A percentile compares a stretch with the other conserved stretches of the same genome.
Evolutionary conservation across 2,888 invertebrate species (phyloP).

Genomic region (Masnerella sp.): DNA sequence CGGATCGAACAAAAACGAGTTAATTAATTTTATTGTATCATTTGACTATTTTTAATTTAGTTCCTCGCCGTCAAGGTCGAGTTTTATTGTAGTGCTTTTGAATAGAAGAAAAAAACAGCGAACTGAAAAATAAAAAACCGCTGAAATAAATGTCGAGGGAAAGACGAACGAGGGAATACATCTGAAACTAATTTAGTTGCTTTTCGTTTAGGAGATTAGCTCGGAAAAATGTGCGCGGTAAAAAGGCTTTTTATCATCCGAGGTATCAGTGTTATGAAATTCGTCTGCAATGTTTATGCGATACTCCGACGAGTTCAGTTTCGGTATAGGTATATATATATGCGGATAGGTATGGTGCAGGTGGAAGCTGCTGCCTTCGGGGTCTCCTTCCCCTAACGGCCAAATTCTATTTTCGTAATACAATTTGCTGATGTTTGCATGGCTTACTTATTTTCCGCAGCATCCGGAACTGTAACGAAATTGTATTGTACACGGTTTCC

Average conservation of each 20-base stretch:
- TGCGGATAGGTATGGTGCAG: no score
- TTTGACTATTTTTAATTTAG: not conserved
- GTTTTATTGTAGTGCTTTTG: constrained; percentile 1
- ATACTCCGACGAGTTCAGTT: constrained; percentile 18
- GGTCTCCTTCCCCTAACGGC: constrained; percentile 26
- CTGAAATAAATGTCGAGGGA: no score
- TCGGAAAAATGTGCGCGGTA: not conserved
- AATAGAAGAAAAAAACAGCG: constrained; percentile 1
- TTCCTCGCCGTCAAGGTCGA: constrained; percentile 30
- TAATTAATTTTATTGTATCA: constrained; percentile 15
- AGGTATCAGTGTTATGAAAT: constrained; percentile 26
- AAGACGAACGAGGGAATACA: not conserved
- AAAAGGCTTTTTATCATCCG: constrained; percentile 20
- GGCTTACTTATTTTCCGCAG: constrained; percentile 41
- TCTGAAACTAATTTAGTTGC: constrained; percentile 8
- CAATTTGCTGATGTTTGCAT: constrained; percentile 52
- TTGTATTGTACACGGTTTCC: constrained; percentile 19
- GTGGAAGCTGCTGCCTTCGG: constrained; percentile 31
- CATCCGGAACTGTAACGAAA: constrained; percentile 39
- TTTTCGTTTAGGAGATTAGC: constrained; percentile 15
- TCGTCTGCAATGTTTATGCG: constrained; percentile 24
- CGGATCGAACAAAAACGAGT: not conserved
- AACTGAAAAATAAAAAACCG: not conserved
- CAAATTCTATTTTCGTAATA: constrained; percentile 52
- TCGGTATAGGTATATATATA: constrained; percentile 16